phyloP scores from a whole-genome alignment of 2,888 invertebrate genomes.

The Lordiphosa fenestrarum region DNA sequence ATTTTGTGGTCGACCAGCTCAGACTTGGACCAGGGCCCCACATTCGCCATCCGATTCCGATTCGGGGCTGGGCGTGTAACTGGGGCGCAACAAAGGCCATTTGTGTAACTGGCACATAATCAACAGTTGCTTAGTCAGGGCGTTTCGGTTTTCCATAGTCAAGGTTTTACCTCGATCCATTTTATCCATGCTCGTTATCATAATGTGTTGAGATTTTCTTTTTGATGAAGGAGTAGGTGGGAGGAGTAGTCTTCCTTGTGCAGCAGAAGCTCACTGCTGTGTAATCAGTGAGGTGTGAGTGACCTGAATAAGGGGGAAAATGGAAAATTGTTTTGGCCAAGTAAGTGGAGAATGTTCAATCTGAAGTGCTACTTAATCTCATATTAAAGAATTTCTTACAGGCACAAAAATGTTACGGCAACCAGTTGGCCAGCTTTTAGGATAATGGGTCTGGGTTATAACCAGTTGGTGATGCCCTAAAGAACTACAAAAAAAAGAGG shows the following conservation, averaged over 20 bases:
- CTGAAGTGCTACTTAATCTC: constrained; percentile 24
- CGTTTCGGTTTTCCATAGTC: constrained; percentile 30
- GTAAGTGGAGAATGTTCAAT: constrained; percentile 21
- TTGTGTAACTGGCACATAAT: constrained; percentile 70
- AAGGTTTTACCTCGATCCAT: constrained; percentile 17
- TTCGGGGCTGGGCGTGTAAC: constrained; percentile 58
- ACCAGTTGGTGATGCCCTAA: no score
- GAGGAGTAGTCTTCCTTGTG: constrained; percentile 16
- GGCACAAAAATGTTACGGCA: constrained; percentile 5
- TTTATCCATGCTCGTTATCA: constrained; percentile 65
- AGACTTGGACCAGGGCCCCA: constrained; percentile 2
- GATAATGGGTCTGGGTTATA: no score
- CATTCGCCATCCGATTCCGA: constrained; percentile 32
- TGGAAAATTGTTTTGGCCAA: constrained; percentile 14
- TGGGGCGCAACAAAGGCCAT: constrained; percentile 61
- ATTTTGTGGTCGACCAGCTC: constrained; percentile 28
- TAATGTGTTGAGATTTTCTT: constrained; percentile 53
- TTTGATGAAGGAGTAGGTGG: constrained; percentile 12
- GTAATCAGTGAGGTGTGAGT: constrained; percentile 61
- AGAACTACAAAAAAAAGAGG: no score
- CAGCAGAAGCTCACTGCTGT: constrained; percentile 25
- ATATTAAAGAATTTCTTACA: constrained; percentile 30
- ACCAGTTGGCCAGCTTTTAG: no score
- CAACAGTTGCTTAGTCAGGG: constrained; percentile 67
- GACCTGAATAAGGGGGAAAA: constrained; percentile 45